A percentile compares a stretch with the other conserved stretches of the same genome.
Evolutionary conservation across 2,888 invertebrate species (phyloP).

Genomic region (Cybosia mesomella): DNA sequence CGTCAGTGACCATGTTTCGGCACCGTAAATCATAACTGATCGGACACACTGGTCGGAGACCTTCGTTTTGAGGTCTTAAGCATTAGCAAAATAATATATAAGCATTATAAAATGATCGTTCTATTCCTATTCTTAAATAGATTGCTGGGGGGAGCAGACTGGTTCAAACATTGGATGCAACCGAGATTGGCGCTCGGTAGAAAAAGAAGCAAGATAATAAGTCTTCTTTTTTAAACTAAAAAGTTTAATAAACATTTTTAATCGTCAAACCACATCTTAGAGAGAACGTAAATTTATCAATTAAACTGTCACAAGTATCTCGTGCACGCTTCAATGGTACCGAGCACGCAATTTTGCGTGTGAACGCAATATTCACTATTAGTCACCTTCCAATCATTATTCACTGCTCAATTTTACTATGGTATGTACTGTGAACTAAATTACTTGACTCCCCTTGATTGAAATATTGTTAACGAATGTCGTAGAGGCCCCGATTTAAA

Average conservation of each 20-base stretch:
- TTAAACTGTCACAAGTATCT: slow-evolving; percentile 38
- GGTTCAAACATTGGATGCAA: neutral
- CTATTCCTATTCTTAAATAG: no score
- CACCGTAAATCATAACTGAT: no score
- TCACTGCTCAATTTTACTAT: slow-evolving; percentile 27
- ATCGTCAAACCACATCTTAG: slow-evolving; percentile 5
- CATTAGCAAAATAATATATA: neutral
- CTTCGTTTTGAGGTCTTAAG: no score
- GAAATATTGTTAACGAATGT: neutral
- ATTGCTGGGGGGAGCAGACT: no score
- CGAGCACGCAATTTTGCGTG: slow-evolving; percentile 62
- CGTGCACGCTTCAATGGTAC: slow-evolving; percentile 28
- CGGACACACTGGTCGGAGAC: no score
- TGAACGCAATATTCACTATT: slow-evolving; percentile 30
- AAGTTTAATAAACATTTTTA: neutral
- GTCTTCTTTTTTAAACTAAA: no score
- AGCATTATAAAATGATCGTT: neutral
- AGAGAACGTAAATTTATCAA: slow-evolving; percentile 36
- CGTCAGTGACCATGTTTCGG: no score
- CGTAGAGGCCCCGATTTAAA: neutral
- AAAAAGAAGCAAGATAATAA: no score
- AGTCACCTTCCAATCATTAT: slow-evolving; percentile 32
- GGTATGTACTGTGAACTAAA: slow-evolving; percentile 17
- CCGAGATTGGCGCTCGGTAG: neutral
- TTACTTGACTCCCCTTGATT: slow-evolving; percentile 8